A percentile compares a stretch with the other conserved stretches of the same genome.
These are phyloP conservation scores for Catharus ustulatus DNA, from an alignment of 2,797 vertebrate genomes.

Conservation along the genomic window DNA sequence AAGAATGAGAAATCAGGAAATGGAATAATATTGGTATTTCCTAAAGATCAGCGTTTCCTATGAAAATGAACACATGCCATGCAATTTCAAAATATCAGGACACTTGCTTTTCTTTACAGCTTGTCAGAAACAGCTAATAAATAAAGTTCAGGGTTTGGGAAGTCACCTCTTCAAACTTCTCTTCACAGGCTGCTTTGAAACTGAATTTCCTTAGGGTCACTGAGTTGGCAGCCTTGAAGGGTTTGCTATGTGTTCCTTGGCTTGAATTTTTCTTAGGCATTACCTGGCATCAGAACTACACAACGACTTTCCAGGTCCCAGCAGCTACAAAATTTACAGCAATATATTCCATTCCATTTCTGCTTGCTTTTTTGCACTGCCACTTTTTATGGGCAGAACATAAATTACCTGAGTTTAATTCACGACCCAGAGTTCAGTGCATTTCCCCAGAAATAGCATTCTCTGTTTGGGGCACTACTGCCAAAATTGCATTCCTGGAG, in stretches of 20 bases:
- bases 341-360: neutral
- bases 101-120: neutral
- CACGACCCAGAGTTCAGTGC: conserved; percentile 7
- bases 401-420: conserved; percentile 59
- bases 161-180: neutral
- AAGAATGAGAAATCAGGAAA: conserved; percentile 39
- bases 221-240: neutral
- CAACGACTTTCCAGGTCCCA: neutral
- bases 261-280: neutral
- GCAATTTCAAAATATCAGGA: conserved; percentile 5
- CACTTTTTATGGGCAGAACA: neutral
- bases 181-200: neutral
- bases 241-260: neutral
- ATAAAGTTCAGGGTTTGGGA: neutral
- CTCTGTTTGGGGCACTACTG: conserved; percentile 21
- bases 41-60: conserved; percentile 34
- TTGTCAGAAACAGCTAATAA: conserved; percentile 54
- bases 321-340: neutral
- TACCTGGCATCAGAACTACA: neutral
- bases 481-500: conserved; percentile 43
- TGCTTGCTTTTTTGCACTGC: neutral
- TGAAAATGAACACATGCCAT: neutral
- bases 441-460: conserved; percentile 54
- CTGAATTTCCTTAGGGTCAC: neutral
- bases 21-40: conserved; percentile 11